Evolutionary conservation across 2,888 invertebrate species (phyloP), one percentile per base, ranked within the genome.

Genomic region (Mesodorylaimus sp.): DNA sequence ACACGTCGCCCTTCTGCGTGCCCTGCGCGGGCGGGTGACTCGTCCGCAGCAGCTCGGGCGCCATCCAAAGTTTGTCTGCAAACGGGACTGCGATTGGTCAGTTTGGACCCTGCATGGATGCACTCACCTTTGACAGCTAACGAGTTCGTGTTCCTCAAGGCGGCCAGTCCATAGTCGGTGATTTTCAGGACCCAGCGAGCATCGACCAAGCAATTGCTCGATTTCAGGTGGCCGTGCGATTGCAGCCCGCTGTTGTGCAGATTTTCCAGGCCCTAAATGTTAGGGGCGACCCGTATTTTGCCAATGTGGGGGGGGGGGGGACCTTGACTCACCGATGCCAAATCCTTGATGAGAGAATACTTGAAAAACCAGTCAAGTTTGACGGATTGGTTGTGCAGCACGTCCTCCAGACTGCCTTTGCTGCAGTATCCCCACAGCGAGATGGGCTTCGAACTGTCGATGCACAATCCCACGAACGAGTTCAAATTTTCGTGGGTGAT

Each of bases 341-440:
- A 5, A 23, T 51, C 51, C 5, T 38, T 25, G 19, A 51, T 48
- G 44, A 51, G 48, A 3, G 51, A 48, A 47, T 44, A 48, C 29
- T 49, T 48, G 45, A 51, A 51, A 36, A 45, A 44, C 48, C 48
- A 48, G 28, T 51, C 51, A 16, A 51, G 44, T 25, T 43, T 48
- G n/a, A 23, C 24, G 36, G 1, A 2, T 13, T 36, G 26, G 16
- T 51, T 44, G 10, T 28, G 7, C 3, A 51, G 29, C 16, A 53
- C 46, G 16, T 53, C 51, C 16, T 41, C 48, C 37, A 57, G 26
- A 26, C 52, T 52, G 25, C 53, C 53, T 52, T 58, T 41, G 47
- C 55, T 28, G 54, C 57, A 50, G 50, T 56, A 62, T 38, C 54
- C 52, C 62, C 61, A 63, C 2, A 63, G 47, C 2, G 60, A 57